Evolutionary conservation across 2,113 vertebrate genomes (phyloP).

Genomic region (Sciurus niger): DNA sequence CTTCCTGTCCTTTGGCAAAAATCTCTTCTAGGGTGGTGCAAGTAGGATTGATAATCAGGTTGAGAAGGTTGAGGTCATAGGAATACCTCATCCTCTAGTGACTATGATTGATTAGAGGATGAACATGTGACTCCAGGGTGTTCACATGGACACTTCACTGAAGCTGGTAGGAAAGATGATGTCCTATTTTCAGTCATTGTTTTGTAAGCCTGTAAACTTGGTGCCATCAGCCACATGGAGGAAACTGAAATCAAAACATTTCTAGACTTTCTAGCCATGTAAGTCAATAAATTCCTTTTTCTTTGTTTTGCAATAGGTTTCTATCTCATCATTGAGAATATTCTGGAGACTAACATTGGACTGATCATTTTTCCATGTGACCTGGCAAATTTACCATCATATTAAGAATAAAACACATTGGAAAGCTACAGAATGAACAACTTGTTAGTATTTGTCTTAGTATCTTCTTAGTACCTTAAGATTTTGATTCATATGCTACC

Average conservation of each 20-base stretch:
- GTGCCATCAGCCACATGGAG: background rate
- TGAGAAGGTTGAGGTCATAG: background rate
- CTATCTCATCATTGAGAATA: background rate
- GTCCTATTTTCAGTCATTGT: background rate
- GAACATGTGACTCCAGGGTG: background rate
- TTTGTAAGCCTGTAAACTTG: background rate
- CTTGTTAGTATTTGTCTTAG: background rate
- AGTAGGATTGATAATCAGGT: background rate
- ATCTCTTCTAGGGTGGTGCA: background rate
- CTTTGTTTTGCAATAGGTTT: background rate
- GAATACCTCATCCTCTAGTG: background rate
- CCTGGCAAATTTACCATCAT: background rate
- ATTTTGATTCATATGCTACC: constrained; percentile 24
- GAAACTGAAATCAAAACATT: background rate
- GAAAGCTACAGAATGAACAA: background rate
- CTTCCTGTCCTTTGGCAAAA: background rate
- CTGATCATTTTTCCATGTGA: constrained; percentile 9
- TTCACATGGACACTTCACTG: background rate
- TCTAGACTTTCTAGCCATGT: background rate
- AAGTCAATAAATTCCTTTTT: background rate
- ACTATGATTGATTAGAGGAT: background rate
- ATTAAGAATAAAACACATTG: background rate
- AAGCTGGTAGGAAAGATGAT: background rate
- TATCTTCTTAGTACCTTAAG: background rate
- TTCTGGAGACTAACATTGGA: background rate